Base-by-base conservation (phyloP, 2,113 vertebrate genomes). In the Boleophthalmus pectinirostris region DNA sequence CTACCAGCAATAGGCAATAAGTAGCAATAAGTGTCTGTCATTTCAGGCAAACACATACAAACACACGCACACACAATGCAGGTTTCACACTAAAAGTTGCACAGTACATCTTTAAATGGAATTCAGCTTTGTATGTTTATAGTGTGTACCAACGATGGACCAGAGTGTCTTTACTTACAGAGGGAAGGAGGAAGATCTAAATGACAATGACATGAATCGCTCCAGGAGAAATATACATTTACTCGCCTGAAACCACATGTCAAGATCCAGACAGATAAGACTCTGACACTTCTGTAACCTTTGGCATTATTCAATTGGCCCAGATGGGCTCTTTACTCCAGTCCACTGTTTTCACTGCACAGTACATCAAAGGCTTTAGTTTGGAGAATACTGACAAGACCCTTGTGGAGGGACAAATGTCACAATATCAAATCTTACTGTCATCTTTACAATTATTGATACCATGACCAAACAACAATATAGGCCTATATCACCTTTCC, bases 151-250 rank as follows among this genome's bases (percentile, higher is more conserved):
- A 43, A 43, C 38, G 1, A 43, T 13, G 8, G 0, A 54, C 20
- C 51, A 21, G 20, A 56, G 18, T 20, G n/a, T 69, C 63, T 70
- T 13, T 24, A n/a, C 38, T 58, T 58, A 58, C 9, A 46, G 43
- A 29, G 25, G 18, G 15, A 7, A 25, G 35, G 53, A 13, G 33
- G 12, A 64, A 51, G 23, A 45, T 38, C 15, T 79, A 38, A 82
- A 20, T 68, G 24, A 66, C 63, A 68, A 58, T 78, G 70, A 80
- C 77, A 65, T 20, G 9, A 33, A 49, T 67, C 4, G n/a, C 77
- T 78, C 33, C 69, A 64, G 73, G 81, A 21, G 43, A 66, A 2
- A 24, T 35, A 23, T 23, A 67, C 54, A 45, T 29, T 24, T 61
- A 10, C 13, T 35, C 68, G 33, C 63, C 73, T 69, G 58, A 38